Evolutionary conservation across 2,888 invertebrate species (phyloP).

Genomic region (Panzeria rudis): DNA sequence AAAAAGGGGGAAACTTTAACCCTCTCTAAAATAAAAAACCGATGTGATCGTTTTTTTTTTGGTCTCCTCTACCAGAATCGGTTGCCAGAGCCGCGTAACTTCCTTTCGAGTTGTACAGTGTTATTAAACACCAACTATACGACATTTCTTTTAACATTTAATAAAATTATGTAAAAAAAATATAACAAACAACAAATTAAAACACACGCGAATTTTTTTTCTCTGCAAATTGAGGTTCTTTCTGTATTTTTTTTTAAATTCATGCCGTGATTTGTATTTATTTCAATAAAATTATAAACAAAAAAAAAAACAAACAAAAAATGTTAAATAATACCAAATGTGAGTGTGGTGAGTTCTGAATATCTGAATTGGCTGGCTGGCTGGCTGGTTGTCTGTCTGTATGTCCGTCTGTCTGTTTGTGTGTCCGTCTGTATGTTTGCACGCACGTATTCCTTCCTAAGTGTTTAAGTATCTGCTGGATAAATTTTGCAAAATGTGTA

Average conservation of each 20-base stretch:
- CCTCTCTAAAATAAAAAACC: no score
- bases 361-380: conserved; percentile 24
- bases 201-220: conserved; percentile 46
- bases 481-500: conserved; percentile 10
- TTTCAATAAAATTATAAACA: conserved; percentile 6
- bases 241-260: not conserved
- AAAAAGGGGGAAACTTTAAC: no score
- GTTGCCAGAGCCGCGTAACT: no score
- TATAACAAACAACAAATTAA: conserved; percentile 29
- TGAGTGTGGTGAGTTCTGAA: conserved; percentile 44
- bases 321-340: conserved; percentile 65
- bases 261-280: conserved; percentile 19
- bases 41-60: no score
- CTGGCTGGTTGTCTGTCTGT: not conserved
- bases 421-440: not conserved
- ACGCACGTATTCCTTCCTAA: not conserved
- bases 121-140: not conserved
- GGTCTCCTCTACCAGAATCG: no score
- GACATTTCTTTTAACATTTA: not conserved
- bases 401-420: not conserved
- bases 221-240: conserved; percentile 37
- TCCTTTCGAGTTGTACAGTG: no score
- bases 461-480: conserved; percentile 42
- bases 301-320: conserved; percentile 22
- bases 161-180: conserved; percentile 45